Percentiles rank a stretch among this genome's conserved stretches.
Conservation (phyloP, 2,113 vertebrate genomes). For the Cyanistes caeruleus region DNA sequence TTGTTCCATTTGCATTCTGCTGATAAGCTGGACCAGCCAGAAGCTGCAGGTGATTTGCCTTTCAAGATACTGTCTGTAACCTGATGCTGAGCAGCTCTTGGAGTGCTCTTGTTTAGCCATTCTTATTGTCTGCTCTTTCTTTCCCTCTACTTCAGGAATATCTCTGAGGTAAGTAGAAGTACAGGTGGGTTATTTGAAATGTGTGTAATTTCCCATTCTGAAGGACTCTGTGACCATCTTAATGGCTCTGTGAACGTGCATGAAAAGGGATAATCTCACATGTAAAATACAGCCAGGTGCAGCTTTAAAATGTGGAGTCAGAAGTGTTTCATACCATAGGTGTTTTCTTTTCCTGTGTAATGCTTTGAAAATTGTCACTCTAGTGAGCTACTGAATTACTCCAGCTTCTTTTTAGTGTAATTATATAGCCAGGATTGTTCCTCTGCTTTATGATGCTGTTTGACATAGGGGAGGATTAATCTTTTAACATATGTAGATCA, state of each 20-base stretch:
- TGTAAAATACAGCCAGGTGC: neutral
- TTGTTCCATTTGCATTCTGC: neutral
- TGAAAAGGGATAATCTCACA: neutral
- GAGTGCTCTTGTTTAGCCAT: neutral
- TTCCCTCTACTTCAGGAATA: neutral
- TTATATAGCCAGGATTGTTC: neutral
- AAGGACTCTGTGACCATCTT: neutral
- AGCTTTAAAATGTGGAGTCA: neutral
- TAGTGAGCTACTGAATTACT: neutral
- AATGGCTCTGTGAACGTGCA: neutral
- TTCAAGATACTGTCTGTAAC: neutral
- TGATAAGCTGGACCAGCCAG: neutral
- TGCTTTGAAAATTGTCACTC: neutral
- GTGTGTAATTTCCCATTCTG: neutral
- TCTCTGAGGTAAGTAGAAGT: neutral
- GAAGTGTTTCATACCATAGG: neutral
- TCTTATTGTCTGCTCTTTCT: neutral
- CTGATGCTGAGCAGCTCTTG: neutral
- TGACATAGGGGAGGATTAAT: neutral
- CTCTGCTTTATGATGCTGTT: neutral
- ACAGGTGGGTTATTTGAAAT: neutral
- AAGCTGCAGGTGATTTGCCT: neutral
- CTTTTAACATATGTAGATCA: neutral
- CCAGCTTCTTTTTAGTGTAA: neutral
- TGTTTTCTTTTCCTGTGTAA: neutral